Base-by-base conservation (phyloP, 2,797 vertebrate species). In the Pseudotriccus pelzelni region DNA sequence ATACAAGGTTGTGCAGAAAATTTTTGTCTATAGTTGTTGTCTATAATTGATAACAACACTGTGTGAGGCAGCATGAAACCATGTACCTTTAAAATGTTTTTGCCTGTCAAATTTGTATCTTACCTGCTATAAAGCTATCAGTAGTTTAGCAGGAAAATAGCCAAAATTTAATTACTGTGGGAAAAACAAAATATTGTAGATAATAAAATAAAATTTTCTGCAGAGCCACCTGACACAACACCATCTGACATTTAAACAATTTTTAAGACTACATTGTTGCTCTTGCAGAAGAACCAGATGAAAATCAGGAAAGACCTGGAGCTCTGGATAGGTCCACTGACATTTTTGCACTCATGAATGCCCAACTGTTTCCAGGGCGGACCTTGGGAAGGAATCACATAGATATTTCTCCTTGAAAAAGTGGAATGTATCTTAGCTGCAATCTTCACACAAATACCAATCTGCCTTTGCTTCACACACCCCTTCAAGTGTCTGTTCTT, bases 111-210 rank as follows among this genome's bases (percentile, higher is more conserved):
- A 50, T 62, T 53, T 92, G 9, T 77, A 53, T 87, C 87, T 92
- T 60, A 46, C 27, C 15, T 85, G 22, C 34, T 87, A 8, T 25
- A 78, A 30, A 28, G 14, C 14, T 72, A 37, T 78, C 58, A 41
- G n/a, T 58, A 25, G 50, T 91, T 89, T 72, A 64, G 16, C 32
- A 80, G 69, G 87, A 89, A 78, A 64, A 28, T 47, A 85, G 37
- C 66, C 67, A 94, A 90, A 95, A 66, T 16, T 78, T 22, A 88
- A 85, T 85, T 94, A 75, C 27, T 84, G 66, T 69, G 16, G 49
- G 43, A 91, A 53, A 1, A 4, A 66, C 68, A 93, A 87, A 90
- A 77, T 68, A 58, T 8, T 68, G 50, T 32, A 52, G 41, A 55
- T 62, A 63, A 47, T 73, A 70, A 72, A 88, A 64, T 70, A 76